Percentiles rank a stretch among this genome's conserved stretches.
phyloP scores from a whole-genome alignment of 2,797 vertebrate genomes.

The Sternarchorhynchus goeldii region DNA sequence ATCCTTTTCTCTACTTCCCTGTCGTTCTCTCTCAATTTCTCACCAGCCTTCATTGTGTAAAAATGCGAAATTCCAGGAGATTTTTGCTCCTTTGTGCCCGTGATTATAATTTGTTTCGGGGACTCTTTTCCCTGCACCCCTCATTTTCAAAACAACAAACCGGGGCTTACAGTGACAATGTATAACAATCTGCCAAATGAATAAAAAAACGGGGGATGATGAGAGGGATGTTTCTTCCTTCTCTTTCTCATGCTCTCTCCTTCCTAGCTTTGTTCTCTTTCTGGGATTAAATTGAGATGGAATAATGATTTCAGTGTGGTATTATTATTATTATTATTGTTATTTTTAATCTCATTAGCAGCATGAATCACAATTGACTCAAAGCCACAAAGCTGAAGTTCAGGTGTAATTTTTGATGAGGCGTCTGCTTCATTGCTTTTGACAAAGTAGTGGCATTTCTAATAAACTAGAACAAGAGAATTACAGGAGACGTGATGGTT shows the following conservation, averaged over 20 bases:
- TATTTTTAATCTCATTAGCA: constrained; percentile 49
- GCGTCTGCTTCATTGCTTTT: constrained; percentile 3
- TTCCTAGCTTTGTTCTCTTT: constrained; percentile 25
- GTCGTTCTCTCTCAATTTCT: constrained; percentile 41
- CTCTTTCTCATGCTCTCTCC: background rate
- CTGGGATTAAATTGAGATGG: constrained; percentile 23
- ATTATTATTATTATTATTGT: background rate
- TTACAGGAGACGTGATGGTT: background rate
- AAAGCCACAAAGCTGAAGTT: constrained; percentile 23
- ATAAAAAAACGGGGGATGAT: constrained; percentile 38
- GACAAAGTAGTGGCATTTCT: constrained; percentile 21
- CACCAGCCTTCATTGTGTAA: constrained; percentile 51
- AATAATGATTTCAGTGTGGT: constrained; percentile 43
- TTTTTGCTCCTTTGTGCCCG: constrained; percentile 53
- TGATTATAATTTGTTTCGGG: constrained; percentile 45
- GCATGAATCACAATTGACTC: constrained; percentile 40
- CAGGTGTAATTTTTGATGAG: constrained; percentile 42
- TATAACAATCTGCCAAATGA: constrained; percentile 50
- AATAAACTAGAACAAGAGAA: constrained; percentile 9
- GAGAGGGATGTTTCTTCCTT: constrained; percentile 19
- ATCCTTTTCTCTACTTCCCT: constrained; percentile 41
- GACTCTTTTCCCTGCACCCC: background rate
- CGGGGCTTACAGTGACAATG: constrained; percentile 49
- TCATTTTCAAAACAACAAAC: constrained; percentile 45
- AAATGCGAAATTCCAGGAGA: constrained; percentile 51